Evolutionary conservation across 2,113 vertebrate genomes (phyloP).

Genomic region (Trochalopteron elliotii): DNA sequence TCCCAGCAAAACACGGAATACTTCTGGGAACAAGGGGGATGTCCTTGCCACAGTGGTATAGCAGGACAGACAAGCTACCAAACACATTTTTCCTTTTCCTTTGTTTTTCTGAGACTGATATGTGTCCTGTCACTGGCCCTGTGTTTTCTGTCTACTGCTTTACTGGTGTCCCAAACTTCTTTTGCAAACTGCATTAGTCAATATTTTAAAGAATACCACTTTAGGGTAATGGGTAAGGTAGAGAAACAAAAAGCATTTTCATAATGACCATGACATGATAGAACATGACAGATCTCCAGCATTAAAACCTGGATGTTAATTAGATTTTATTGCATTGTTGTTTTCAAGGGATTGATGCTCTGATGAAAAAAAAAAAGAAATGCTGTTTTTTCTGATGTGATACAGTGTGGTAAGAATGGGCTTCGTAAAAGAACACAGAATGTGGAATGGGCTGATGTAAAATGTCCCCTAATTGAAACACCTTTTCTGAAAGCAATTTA

Average conservation of each 20-base stretch:
- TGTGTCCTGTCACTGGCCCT: background rate
- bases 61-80: background rate
- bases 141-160: background rate
- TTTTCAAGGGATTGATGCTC: slow-evolving; percentile 1
- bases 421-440: background rate
- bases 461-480: slow-evolving; percentile 47
- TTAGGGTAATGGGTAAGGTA: background rate
- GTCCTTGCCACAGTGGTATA: background rate
- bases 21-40: background rate
- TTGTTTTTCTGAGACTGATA: background rate
- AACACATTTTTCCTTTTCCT: background rate
- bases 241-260: background rate
- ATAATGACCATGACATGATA: background rate
- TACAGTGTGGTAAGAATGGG: background rate
- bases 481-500: slow-evolving; percentile 48
- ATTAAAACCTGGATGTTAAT: slow-evolving; percentile 22
- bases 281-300: background rate
- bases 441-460: slow-evolving; percentile 3
- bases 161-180: background rate
- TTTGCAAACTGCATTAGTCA: background rate
- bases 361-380: background rate
- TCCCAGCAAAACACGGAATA: background rate
- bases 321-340: slow-evolving; percentile 20
- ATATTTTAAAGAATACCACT: background rate
- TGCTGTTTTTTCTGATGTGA: background rate